phyloP scores from a whole-genome alignment of 2,113 vertebrate species.

The Lamprotornis superbus region DNA sequence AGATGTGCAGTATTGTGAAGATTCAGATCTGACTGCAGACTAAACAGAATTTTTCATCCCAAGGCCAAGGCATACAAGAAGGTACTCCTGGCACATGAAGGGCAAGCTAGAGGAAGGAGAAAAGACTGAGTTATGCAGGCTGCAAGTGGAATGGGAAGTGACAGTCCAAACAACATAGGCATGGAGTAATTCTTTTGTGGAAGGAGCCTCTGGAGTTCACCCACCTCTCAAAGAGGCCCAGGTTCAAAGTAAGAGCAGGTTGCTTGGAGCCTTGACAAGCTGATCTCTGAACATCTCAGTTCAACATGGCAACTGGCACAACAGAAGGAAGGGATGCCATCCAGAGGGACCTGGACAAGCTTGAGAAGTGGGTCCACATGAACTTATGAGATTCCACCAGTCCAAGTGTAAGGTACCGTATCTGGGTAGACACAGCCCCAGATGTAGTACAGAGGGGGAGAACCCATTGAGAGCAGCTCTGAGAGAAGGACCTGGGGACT shows the following conservation, averaged over 20 bases:
- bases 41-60: neutral
- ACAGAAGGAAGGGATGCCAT: neutral
- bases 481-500: neutral
- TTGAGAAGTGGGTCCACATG: neutral
- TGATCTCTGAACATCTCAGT: neutral
- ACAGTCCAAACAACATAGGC: neutral
- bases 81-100: neutral
- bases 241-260: neutral
- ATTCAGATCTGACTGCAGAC: neutral
- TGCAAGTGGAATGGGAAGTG: neutral
- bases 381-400: neutral
- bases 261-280: neutral
- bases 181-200: neutral
- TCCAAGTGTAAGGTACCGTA: neutral
- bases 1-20: neutral
- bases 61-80: neutral
- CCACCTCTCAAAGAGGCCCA: neutral
- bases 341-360: neutral
- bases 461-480: neutral
- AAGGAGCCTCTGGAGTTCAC: neutral
- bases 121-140: neutral
- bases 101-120: neutral
- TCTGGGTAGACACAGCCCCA: neutral
- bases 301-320: neutral
- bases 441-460: fast-evolving